Base-by-base conservation (phyloP, 2,888 invertebrate genomes). In the Sipunculus nudus region DNA sequence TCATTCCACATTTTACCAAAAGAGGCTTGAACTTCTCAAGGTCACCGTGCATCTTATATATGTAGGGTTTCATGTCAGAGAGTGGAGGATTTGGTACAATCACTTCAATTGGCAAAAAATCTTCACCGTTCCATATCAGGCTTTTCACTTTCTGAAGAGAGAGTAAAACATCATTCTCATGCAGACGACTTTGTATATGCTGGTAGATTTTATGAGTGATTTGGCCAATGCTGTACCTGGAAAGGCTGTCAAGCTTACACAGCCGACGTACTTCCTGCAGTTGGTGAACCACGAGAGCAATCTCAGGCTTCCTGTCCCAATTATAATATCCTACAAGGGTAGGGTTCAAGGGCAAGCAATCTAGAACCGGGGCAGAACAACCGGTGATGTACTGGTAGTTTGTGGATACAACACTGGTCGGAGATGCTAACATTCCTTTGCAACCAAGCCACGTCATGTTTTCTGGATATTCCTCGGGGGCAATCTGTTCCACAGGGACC, bases 51-150 rank as follows among this genome's bases (percentile, higher is more conserved):
- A 70, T 41, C 25, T 40, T 25, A 47, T 57, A 68, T 25, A 62
- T 19, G 38, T 66, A 72, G 6, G 74, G 74, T 28, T 45, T 28
- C 21, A 72, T 56, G 31, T 63, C 50, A 19, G 70, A 52, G 35
- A 54, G 53, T 16, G 43, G 16, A 8, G 23, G 38, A n/a, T 54
- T 39, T 19, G 63, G 23, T 8, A 58, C 32, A 16, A 71, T 53
- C 10, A 43, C 28, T 3, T 58, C 43, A 10, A 41, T n/a, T 10
- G 59, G 25, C 8, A 53, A 46, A 45, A 72, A 72, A 8, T 68
- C 72, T 53, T 70, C 61, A 8, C 72, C 72, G 53, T 68, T 59
- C 72, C 72, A 72, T 10, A 72, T 56, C n/a, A n/a, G n/a, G n/a
- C n/a, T n/a, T n/a, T n/a, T n/a, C 19, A 65, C 26, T 19, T 46